Percentiles rank a stretch among this genome's conserved stretches.
Evolutionary conservation across 2,113 vertebrate genomes (phyloP).

Genomic region (Hippocampus comes): DNA sequence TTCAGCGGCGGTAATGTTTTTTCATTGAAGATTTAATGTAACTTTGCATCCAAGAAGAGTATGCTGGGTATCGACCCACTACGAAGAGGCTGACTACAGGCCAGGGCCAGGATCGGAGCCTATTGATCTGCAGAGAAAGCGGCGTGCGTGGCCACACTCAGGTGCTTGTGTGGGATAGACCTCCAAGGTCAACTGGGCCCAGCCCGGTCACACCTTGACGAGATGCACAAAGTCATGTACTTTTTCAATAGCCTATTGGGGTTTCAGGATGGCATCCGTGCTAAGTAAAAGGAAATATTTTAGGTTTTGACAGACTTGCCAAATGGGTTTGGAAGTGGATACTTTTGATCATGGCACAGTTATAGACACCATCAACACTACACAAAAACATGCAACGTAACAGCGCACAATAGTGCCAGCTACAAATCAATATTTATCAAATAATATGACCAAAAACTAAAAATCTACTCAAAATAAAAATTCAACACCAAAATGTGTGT

Average conservation of each 20-base stretch:
- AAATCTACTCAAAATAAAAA: neutral
- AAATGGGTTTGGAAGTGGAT: slow-evolving; percentile 25
- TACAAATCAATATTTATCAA: neutral
- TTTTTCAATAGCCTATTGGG: slow-evolving; percentile 34
- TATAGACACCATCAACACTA: neutral
- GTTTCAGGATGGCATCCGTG: slow-evolving; percentile 18
- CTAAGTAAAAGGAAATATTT: slow-evolving; percentile 34
- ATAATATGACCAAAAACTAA: neutral
- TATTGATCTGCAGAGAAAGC: slow-evolving; percentile 58
- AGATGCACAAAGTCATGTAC: slow-evolving; percentile 48
- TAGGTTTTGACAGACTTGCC: slow-evolving; percentile 35
- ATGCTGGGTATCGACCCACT: slow-evolving; percentile 56
- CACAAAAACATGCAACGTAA: neutral
- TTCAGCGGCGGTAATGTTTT: slow-evolving; percentile 43
- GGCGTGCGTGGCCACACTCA: slow-evolving; percentile 23
- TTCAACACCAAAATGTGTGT: no score
- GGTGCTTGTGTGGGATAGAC: slow-evolving; percentile 46
- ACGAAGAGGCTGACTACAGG: slow-evolving; percentile 34
- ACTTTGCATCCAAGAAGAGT: slow-evolving; percentile 54
- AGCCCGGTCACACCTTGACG: slow-evolving; percentile 22
- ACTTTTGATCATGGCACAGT: neutral
- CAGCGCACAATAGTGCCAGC: neutral
- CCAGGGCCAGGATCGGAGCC: slow-evolving; percentile 41
- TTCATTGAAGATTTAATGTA: slow-evolving; percentile 60
- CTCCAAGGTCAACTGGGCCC: slow-evolving; percentile 35